Base-by-base conservation (phyloP, 2,113 vertebrate species). In the Oriolus oriolus region DNA sequence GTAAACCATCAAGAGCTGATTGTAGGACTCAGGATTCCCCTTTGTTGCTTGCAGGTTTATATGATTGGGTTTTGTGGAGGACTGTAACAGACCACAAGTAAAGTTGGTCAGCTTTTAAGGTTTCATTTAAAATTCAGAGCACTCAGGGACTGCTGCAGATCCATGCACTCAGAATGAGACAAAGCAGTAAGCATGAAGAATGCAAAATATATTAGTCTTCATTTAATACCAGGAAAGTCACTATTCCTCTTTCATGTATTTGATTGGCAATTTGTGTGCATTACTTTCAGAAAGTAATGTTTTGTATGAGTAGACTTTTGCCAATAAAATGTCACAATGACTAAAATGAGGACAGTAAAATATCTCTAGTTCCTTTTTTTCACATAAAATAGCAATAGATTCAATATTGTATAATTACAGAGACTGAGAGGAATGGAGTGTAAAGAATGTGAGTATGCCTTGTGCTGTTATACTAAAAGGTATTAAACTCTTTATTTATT, bases 211-310 rank as follows among this genome's bases (percentile, higher is more conserved):
- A 89, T 95, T 83, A 82, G 84, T 59, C 44, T 69, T 90, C 35
- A 80, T 93, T 97, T 93, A 94, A 95, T 95, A 57, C 28, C 66
- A 61, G 52, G 84, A 65, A 70, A 89, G 81, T 68, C 24, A 70
- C n/a, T 66, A 52, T 91, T 71, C 63, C 16, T 93, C 81, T 90
- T 95, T 90, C 74, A 85, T 66, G 79, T 81, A 87, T 88, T 90
- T 94, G 79, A 85, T 89, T 26, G 44, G 31, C 93, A 94, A 88
- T 92, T 91, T 96, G 81, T 83, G 39, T 78, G 24, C 75, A 75
- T 93, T 94, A 91, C 69, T 84, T 96, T 91, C 73, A 93, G 41
- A 95, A 96, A 94, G 68, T 92, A 95, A 39, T 89, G 56, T 91
- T 96, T 96, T 90, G 11, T 88, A 57, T 88, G 69, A 84, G 41